Evolutionary conservation across 1,140 invertebrate species (phyloP).

Genomic region (Drosophila punjabiensis): DNA sequence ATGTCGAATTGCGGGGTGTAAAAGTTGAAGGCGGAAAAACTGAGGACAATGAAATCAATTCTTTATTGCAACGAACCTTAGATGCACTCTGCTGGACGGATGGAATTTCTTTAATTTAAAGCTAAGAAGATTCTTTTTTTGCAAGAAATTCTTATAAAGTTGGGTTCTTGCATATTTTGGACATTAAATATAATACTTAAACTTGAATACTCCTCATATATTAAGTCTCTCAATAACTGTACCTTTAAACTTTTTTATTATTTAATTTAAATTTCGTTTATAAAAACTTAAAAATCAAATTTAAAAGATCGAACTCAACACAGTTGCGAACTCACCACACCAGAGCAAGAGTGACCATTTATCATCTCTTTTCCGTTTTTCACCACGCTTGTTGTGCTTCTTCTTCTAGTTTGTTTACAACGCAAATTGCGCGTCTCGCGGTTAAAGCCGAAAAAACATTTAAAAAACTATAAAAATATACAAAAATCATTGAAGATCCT

Average conservation of each 20-base stretch:
- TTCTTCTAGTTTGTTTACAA: neutral
- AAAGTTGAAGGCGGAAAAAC: constrained; percentile 37
- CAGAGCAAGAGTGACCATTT: neutral
- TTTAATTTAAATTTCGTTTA: neutral
- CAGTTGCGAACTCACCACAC: neutral
- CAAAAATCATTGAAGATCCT: neutral
- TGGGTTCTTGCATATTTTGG: neutral
- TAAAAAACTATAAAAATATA: neutral
- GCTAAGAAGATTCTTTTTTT: neutral
- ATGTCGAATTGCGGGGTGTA: constrained; percentile 34
- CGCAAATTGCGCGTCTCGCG: neutral
- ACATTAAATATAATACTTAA: neutral
- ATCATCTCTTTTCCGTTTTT: neutral
- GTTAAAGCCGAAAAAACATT: neutral
- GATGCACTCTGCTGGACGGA: constrained; percentile 44
- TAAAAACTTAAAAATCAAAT: too few species aligned
- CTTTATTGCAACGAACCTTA: constrained; percentile 28
- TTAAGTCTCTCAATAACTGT: neutral
- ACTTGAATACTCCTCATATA: too few species aligned
- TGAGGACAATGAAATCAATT: constrained; percentile 17
- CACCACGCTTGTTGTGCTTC: neutral
- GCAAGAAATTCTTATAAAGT: neutral
- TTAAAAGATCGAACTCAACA: neutral
- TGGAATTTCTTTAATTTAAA: constrained; percentile 19
- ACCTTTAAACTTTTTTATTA: neutral